Percentiles rank a stretch among this genome's conserved stretches.
Evolutionary conservation across 2,113 vertebrate species (phyloP).

Genomic region (Dascyllus trimaculatus): DNA sequence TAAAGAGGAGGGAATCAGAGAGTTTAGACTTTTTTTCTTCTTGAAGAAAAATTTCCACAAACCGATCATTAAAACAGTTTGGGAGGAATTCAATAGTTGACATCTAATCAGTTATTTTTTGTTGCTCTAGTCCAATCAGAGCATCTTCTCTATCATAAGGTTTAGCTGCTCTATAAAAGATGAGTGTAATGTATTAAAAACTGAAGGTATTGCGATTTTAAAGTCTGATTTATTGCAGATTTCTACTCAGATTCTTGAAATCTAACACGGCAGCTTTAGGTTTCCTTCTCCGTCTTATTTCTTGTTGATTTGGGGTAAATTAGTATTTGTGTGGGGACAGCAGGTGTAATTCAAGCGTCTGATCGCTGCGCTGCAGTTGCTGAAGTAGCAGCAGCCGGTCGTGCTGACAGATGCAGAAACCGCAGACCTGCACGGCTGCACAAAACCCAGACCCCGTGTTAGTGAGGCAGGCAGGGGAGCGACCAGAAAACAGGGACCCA

Average conservation of each 20-base stretch:
- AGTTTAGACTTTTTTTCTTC: no score
- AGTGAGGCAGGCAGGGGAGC: slow-evolving; percentile 58
- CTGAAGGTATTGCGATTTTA: no score
- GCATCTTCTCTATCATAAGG: not conserved
- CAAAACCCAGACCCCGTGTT: slow-evolving; percentile 45
- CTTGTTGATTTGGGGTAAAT: not conserved
- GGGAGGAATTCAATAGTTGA: no score
- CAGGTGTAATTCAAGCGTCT: no score
- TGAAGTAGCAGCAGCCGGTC: slow-evolving; percentile 22
- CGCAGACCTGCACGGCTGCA: slow-evolving; percentile 3
- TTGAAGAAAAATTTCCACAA: no score
- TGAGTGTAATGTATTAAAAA: not conserved
- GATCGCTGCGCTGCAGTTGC: not conserved
- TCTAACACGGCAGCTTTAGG: not conserved
- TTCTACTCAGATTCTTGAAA: not conserved
- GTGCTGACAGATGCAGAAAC: slow-evolving; percentile 15
- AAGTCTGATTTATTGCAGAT: not conserved
- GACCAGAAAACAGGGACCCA: slow-evolving; percentile 76
- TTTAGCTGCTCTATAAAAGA: no score
- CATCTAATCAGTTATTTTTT: no score
- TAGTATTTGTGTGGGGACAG: not conserved
- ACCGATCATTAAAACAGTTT: no score
- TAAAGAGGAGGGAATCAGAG: no score
- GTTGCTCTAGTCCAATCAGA: no score
- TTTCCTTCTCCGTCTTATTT: not conserved